Evolutionary conservation across 2,888 invertebrate genomes (phyloP).

Genomic region (Tetranychus truncatus): DNA sequence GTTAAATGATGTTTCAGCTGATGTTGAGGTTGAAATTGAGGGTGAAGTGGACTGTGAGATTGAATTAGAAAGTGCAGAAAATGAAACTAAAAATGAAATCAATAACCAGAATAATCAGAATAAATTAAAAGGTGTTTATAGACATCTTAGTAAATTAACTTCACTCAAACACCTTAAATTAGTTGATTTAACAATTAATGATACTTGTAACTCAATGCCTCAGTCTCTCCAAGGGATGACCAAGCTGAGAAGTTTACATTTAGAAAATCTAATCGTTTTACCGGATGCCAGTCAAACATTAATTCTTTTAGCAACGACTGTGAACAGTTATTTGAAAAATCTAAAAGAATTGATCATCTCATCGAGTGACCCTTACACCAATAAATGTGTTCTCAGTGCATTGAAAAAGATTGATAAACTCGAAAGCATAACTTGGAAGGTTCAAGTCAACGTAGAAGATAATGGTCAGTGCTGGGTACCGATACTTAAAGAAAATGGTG

Average conservation of each 20-base stretch:
- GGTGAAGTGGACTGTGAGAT: neutral
- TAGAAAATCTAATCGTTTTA: conserved; percentile 16
- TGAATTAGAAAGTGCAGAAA: neutral
- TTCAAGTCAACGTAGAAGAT: conserved; percentile 19
- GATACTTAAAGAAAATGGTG: conserved; percentile 12
- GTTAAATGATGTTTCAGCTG: neutral
- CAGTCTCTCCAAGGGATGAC: conserved; percentile 14
- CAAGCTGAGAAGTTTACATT: conserved; percentile 9
- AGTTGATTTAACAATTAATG: conserved; percentile 17
- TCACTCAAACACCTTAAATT: conserved; percentile 11
- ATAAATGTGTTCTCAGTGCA: conserved; percentile 18
- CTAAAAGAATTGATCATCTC: conserved; percentile 13
- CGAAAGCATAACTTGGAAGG: conserved; percentile 17
- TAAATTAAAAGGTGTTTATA: conserved; percentile 12
- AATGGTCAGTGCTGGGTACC: conserved; percentile 22
- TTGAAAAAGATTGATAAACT: conserved; percentile 14
- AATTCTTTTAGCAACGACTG: neutral
- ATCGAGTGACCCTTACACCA: conserved; percentile 16
- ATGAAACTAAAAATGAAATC: neutral
- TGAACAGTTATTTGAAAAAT: neutral
- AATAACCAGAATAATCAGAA: neutral
- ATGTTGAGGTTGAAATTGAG: neutral
- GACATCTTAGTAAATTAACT: conserved; percentile 14
- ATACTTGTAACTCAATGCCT: neutral
- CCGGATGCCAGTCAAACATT: conserved; percentile 14